These are phyloP conservation scores for Oscheius sp. DNA, from an alignment of 2,888 invertebrate species.

Conservation along the genomic window DNA sequence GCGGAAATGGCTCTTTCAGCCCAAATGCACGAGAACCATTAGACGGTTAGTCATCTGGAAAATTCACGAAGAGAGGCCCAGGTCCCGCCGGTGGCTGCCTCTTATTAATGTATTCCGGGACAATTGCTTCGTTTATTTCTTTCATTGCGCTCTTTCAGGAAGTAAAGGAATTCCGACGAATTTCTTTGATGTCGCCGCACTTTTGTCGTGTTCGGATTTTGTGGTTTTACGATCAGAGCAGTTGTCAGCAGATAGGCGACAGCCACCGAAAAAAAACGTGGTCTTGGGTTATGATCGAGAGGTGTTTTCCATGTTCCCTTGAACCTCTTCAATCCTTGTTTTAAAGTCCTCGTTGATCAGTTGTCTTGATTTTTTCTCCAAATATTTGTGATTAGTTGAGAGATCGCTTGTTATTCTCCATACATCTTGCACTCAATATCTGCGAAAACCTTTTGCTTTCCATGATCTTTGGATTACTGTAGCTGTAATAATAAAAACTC, in stretches of 20 bases:
- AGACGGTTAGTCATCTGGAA: constrained; percentile 26
- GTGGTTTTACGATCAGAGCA: not conserved
- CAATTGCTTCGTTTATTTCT: not conserved
- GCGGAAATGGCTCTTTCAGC: constrained; percentile 31
- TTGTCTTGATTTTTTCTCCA: no score
- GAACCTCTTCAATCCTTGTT: no score
- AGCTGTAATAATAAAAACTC: no score
- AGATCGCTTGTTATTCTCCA: no score
- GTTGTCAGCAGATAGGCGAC: not conserved
- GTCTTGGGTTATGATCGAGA: not conserved
- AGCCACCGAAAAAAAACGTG: no score
- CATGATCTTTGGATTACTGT: no score
- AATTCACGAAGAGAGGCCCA: constrained; percentile 17
- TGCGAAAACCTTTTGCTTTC: no score
- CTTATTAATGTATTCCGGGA: not conserved
- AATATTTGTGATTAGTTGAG: no score
- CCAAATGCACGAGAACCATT: constrained; percentile 30
- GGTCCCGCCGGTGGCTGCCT: not conserved
- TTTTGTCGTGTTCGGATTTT: not conserved
- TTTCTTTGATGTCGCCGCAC: not conserved
- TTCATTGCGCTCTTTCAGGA: not conserved
- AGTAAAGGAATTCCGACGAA: no score
- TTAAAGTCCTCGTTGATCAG: no score
- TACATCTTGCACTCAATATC: no score
- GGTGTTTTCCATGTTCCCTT: constrained; percentile 5